Evolutionary conservation across 2,113 vertebrate species (phyloP), one percentile per base, ranked within the genome.

Genomic region (Spermophilus dauricus): DNA sequence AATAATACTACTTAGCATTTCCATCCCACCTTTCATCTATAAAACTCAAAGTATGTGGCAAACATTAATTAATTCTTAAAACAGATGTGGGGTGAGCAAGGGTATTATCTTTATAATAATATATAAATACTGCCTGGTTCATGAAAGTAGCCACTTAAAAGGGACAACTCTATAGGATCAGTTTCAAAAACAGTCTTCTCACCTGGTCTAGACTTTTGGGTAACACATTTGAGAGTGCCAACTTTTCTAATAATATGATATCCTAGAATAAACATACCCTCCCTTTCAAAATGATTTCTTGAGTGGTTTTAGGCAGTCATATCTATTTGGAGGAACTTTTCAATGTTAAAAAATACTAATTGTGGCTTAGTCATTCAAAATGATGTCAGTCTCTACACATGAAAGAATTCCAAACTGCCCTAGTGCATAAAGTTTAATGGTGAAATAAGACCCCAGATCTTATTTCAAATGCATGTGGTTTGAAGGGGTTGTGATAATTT

Each of bases 91-190:
- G 87, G 89, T 88, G 85, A 96, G 93, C 82, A 92, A 93, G 94
- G 97, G 97, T 98, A 97, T 98, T 98, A 97, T 98, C 92, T 97
- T 95, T 78, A 96, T 98, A 98, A 98, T 98, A 97, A 97, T 95
- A 96, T 94, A 97, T 98, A 98, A 98, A 97, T 95, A 96, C 92
- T 94, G 96, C 45, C 94, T 97, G 95, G 39, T 92, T 97, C 97
- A 92, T 98, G 87, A 98, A 98, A 98, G 98, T 90, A 91, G 85
- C 97, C 96, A 97, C 98, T 98, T 98, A 95, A 98, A 97, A 98
- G 96, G 89, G 92, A 89, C 95, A 92, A 45, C 97, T 94, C 86
- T 90, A n/a, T 17, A 94, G 94, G 94, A 98, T 98, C 96, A 83
- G 11, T 97, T 98, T 98, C 97, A 97, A 95, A 97, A 96, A 91